Percentiles rank a stretch among this genome's conserved stretches.
phyloP scores from a whole-genome alignment of 2,113 vertebrate genomes.

The Leptodactylus fuscus region DNA sequence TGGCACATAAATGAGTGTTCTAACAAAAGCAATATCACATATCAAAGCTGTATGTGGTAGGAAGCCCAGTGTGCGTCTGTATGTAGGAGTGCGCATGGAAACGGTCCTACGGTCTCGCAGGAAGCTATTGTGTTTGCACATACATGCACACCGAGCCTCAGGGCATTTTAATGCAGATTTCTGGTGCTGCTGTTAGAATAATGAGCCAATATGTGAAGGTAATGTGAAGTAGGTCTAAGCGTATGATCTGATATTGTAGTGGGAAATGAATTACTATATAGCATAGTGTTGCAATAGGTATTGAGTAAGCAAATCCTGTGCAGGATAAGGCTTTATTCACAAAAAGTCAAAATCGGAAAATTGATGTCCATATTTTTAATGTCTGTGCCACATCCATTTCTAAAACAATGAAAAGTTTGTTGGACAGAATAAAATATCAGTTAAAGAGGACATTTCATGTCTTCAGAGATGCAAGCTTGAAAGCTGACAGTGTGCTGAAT shows the following conservation, averaged over 20 bases:
- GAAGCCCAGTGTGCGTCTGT: conserved; percentile 2
- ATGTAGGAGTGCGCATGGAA: background rate
- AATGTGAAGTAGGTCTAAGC: background rate
- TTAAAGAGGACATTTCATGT: too few relatives aligned
- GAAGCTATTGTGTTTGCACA: background rate
- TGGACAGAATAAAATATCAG: too few relatives aligned
- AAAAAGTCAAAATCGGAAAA: too few relatives aligned
- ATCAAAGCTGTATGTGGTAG: conserved; percentile 11
- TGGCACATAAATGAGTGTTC: background rate
- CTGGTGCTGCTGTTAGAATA: background rate
- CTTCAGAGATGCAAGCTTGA: too few relatives aligned
- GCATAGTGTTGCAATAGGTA: background rate
- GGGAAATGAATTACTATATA: too few relatives aligned
- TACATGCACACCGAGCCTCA: background rate
- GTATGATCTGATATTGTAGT: background rate
- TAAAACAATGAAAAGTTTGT: too few relatives aligned
- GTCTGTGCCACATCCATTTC: too few relatives aligned
- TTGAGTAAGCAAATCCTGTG: background rate
- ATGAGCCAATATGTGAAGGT: background rate
- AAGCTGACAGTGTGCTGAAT: too few relatives aligned
- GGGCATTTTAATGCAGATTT: conserved; percentile 1
- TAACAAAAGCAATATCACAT: background rate
- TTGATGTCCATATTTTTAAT: too few relatives aligned
- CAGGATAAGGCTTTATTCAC: background rate
- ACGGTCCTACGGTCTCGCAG: background rate